Percentiles rank a stretch among this genome's conserved stretches.
Evolutionary conservation across 2,888 invertebrate species (phyloP).

Genomic region (Ormyrus labotus): DNA sequence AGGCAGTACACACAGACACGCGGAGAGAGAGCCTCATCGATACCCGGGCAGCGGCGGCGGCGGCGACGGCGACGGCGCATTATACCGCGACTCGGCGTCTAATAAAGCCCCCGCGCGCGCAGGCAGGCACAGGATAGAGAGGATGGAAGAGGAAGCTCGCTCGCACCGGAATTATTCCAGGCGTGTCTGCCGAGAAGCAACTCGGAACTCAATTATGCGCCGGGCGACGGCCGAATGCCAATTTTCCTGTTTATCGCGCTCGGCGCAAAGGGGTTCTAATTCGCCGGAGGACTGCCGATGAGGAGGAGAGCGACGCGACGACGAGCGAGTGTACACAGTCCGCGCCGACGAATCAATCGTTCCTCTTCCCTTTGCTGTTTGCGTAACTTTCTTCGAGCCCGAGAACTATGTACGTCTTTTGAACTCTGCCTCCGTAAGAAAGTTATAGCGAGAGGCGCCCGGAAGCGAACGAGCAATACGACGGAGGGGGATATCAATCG

Average conservation of each 20-base stretch:
- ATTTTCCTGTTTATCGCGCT: conserved; percentile 64
- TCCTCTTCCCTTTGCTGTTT: no score
- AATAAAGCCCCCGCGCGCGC: conserved; percentile 9
- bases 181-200: conserved; percentile 65
- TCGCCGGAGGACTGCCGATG: conserved; percentile 63
- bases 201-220: conserved; percentile 73
- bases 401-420: neutral
- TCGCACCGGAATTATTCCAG: conserved; percentile 68
- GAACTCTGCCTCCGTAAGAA: neutral
- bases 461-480: neutral
- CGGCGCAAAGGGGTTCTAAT: conserved; percentile 58
- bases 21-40: no score
- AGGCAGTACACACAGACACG: no score
- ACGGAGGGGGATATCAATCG: conserved; percentile 59
- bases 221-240: conserved; percentile 70
- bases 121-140: no score
- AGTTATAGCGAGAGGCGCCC: neutral
- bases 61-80: conserved; percentile 5
- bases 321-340: neutral
- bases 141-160: conserved; percentile 6
- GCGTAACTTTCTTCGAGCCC: no score
- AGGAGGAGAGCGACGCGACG: neutral
- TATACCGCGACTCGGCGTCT: conserved; percentile 25
- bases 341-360: neutral
- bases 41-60: no score